phyloP scores from a whole-genome alignment of 2,797 vertebrate species.

The Toxotes lorentzi region DNA sequence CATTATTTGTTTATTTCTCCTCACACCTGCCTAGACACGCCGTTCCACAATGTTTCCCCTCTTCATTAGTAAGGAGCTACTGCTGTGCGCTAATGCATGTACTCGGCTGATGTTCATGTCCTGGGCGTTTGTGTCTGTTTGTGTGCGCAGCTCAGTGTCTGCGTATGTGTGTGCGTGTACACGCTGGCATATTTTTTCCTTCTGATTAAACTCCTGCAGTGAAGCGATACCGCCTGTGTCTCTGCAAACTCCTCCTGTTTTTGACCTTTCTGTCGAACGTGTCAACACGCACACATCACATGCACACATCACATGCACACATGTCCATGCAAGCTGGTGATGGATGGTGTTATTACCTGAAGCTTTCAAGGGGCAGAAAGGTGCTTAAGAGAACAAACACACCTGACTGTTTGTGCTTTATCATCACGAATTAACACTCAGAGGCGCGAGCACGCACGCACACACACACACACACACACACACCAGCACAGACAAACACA shows the following conservation, averaged over 20 bases:
- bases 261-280: conserved; percentile 73
- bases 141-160: conserved; percentile 27
- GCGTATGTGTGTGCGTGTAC: conserved; percentile 5
- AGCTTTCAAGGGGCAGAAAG: conserved; percentile 80
- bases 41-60: conserved; percentile 70
- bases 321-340: conserved; percentile 55
- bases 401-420: conserved; percentile 77
- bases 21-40: conserved; percentile 74
- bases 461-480: neutral
- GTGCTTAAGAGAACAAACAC: conserved; percentile 83
- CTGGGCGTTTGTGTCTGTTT: conserved; percentile 54
- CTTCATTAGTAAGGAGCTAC: conserved; percentile 74
- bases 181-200: conserved; percentile 52
- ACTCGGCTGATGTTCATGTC: conserved; percentile 69
- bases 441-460: neutral
- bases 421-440: conserved; percentile 72
- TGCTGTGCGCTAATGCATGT: conserved; percentile 78
- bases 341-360: conserved; percentile 83
- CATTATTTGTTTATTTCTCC: conserved; percentile 76
- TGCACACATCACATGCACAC: neutral
- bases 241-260: conserved; percentile 60
- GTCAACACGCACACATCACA: neutral
- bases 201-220: conserved; percentile 72
- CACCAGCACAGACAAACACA: conserved; percentile 1
- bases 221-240: conserved; percentile 67